phyloP scores from a whole-genome alignment of 2,888 invertebrate species.

The Cryptosula pallasiana region DNA sequence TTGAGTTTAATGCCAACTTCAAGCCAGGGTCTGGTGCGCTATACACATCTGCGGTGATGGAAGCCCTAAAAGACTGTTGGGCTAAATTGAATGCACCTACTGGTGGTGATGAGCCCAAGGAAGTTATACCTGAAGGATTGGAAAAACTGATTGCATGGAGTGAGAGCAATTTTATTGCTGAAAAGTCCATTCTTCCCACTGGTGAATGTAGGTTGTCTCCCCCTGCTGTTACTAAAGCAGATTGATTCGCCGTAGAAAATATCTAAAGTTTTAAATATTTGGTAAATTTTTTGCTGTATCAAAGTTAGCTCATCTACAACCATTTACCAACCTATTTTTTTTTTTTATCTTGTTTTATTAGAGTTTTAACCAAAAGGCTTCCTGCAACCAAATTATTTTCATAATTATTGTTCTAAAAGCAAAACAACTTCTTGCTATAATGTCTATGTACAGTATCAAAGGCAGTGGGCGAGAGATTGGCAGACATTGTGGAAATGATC shows the following conservation, averaged over 20 bases:
- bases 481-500: not conserved
- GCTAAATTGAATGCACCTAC: not conserved
- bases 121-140: not conserved
- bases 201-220: not conserved
- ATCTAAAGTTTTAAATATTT: too few species aligned
- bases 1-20: not conserved
- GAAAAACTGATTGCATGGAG: not conserved
- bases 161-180: not conserved
- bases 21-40: not conserved
- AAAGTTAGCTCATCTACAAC: too few species aligned
- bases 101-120: not conserved
- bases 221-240: too few species aligned
- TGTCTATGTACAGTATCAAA: too few species aligned
- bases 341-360: not conserved
- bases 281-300: too few species aligned
- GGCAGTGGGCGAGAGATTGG: not conserved
- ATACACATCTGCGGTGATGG: not conserved
- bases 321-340: not conserved
- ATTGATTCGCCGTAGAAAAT: too few species aligned
- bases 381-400: too few species aligned
- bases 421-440: too few species aligned
- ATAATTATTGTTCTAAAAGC: too few species aligned
- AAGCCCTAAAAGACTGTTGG: conserved; percentile 6
- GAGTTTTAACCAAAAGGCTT: too few species aligned
- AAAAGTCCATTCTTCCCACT: not conserved